These are phyloP conservation scores for Lasioglossum leucozonium DNA, from an alignment of 2,888 invertebrate species.

Conservation along the genomic window DNA sequence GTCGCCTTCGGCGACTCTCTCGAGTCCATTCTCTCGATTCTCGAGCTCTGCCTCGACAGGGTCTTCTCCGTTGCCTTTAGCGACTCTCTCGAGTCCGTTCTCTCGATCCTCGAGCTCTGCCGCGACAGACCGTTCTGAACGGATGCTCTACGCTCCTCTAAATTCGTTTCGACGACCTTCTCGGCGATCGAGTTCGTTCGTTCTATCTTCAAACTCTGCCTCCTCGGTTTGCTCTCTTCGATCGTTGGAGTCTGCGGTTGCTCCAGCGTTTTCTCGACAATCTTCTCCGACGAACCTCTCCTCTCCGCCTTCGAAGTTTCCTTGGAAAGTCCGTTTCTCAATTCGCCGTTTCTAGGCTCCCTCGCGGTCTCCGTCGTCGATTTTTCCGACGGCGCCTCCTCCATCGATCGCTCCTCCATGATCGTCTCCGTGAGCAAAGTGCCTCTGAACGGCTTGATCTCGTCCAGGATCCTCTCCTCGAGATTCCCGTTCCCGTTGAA, in stretches of 20 bases:
- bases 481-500: constrained; percentile 66
- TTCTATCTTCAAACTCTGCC: constrained; percentile 59
- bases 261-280: constrained; percentile 58
- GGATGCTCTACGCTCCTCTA: constrained; percentile 48
- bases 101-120: constrained; percentile 59
- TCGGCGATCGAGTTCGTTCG: constrained; percentile 35
- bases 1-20: constrained; percentile 34
- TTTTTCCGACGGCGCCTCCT: constrained; percentile 83
- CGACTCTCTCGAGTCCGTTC: constrained; percentile 53
- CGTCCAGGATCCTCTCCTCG: constrained; percentile 70
- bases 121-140: constrained; percentile 49
- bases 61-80: constrained; percentile 25
- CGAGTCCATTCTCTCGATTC: constrained; percentile 58
- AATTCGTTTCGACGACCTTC: constrained; percentile 25
- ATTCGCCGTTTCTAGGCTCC: constrained; percentile 32
- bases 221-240: constrained; percentile 62
- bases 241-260: constrained; percentile 62
- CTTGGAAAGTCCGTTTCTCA: constrained; percentile 50
- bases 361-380: constrained; percentile 23
- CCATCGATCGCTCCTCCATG: constrained; percentile 85
- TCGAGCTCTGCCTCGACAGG: constrained; percentile 59
- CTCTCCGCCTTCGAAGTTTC: constrained; percentile 58
- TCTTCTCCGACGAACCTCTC: constrained; percentile 45
- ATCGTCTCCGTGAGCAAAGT: constrained; percentile 78
- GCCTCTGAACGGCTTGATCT: constrained; percentile 68